A percentile compares a stretch with the other conserved stretches of the same genome.
phyloP scores from a whole-genome alignment of 2,113 vertebrate species.

The Lophotis ruficrista region DNA sequence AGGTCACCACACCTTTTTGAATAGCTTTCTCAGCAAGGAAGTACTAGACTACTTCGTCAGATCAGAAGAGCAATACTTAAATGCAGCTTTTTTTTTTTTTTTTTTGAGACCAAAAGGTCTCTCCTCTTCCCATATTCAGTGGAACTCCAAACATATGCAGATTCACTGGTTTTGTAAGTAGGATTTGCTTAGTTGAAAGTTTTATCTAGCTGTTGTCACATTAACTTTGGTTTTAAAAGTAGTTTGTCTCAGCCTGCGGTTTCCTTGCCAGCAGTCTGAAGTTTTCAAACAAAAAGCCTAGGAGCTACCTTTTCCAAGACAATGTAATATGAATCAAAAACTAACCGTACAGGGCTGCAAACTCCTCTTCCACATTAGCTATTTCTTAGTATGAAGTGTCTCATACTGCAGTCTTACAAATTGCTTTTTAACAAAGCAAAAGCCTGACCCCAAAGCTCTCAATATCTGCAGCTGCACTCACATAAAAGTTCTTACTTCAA shows the following conservation, averaged over 20 bases:
- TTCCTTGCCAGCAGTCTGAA: not conserved
- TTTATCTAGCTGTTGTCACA: not conserved
- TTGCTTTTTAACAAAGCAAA: constrained; percentile 1
- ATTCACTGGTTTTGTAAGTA: not conserved
- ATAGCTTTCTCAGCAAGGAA: not conserved
- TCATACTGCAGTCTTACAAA: not conserved
- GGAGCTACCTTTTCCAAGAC: not conserved
- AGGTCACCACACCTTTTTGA: not conserved
- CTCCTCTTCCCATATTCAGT: not conserved
- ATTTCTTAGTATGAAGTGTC: not conserved
- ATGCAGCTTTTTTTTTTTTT: no score
- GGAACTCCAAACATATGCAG: not conserved
- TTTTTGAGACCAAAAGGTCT: not conserved
- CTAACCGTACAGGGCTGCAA: not conserved
- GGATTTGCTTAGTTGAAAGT: not conserved
- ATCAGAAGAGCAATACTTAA: not conserved
- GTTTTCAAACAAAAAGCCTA: constrained; percentile 4
- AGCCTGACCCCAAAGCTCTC: not conserved
- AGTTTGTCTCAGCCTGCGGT: not conserved
- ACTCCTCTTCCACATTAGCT: not conserved
- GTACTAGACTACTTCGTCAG: not conserved
- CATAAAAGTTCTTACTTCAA: not conserved
- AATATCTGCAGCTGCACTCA: not conserved
- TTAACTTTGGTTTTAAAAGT: not conserved
- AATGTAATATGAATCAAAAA: not conserved